Evolutionary conservation across 2,113 vertebrate genomes (phyloP).

Genomic region (Empidonax traillii): DNA sequence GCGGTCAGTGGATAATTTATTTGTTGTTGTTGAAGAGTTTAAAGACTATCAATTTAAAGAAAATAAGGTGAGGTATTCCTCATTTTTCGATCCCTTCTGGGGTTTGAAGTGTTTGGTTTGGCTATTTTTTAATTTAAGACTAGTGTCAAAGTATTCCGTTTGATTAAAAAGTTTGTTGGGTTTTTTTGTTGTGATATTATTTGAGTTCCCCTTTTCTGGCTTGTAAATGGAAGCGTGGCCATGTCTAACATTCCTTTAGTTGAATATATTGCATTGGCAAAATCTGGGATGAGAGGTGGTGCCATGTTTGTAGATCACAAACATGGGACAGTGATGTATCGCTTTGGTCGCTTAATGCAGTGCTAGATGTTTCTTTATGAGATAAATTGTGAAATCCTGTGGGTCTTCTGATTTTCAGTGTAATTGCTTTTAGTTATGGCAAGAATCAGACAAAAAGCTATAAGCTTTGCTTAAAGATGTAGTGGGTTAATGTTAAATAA

Average conservation of each 20-base stretch:
- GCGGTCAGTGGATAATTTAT: slow-evolving; percentile 94
- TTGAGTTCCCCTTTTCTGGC: neutral
- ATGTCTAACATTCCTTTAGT: too few species aligned
- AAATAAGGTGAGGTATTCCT: slow-evolving; percentile 80
- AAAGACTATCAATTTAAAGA: slow-evolving; percentile 88
- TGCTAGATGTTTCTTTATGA: neutral
- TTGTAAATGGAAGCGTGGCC: neutral
- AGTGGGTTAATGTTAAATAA: neutral
- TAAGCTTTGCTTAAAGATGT: neutral
- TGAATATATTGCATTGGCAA: neutral
- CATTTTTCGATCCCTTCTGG: accelerated
- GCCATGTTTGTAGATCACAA: neutral
- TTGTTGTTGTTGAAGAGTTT: slow-evolving; percentile 91
- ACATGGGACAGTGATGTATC: accelerated
- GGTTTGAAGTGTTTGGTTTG: neutral
- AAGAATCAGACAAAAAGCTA: neutral
- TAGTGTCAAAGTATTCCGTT: neutral
- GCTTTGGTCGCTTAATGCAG: neutral
- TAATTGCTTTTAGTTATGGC: neutral
- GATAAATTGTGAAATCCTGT: accelerated
- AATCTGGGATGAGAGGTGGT: neutral
- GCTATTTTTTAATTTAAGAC: neutral
- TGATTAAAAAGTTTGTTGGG: too few species aligned
- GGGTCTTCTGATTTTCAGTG: neutral
- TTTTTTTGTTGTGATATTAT: neutral